These are phyloP conservation scores for Achlya flavicornis DNA, from an alignment of 2,888 invertebrate species.

Conservation along the genomic window DNA sequence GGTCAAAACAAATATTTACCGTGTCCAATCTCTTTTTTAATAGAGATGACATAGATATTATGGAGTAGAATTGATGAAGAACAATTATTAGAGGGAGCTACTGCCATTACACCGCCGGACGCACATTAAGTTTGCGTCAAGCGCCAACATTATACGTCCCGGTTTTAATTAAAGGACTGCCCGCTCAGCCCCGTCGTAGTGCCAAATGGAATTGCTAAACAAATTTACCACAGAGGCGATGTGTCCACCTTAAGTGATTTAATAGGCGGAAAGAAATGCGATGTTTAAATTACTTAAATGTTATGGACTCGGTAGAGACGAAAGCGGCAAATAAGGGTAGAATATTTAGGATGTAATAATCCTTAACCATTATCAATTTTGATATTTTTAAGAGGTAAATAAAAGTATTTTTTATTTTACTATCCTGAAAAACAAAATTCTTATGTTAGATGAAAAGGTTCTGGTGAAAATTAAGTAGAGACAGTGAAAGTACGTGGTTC, in stretches of 20 bases:
- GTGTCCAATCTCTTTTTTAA: background rate
- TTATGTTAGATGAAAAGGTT: background rate
- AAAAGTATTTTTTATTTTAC: background rate
- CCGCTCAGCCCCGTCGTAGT: conserved; percentile 66
- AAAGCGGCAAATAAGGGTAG: conserved; percentile 29
- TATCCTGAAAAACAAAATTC: background rate
- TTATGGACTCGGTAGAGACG: conserved; percentile 46
- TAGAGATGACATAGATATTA: background rate
- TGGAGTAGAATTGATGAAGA: conserved; percentile 66
- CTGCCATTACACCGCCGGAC: conserved; percentile 77
- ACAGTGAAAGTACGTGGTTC: conserved; percentile 29
- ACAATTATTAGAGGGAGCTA: conserved; percentile 74
- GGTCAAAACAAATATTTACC: too few species aligned
- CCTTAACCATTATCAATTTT: background rate
- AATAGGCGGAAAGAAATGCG: conserved; percentile 82
- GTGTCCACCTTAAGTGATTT: conserved; percentile 84
- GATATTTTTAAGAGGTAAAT: background rate
- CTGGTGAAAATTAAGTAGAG: background rate
- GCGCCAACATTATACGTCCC: conserved; percentile 77
- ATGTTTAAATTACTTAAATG: conserved; percentile 71
- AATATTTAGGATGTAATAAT: conserved; percentile 22
- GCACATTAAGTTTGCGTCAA: conserved; percentile 79
- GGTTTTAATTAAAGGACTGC: conserved; percentile 83
- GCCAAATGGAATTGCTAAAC: conserved; percentile 83
- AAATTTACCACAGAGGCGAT: conserved; percentile 80